Base-by-base conservation (phyloP, 2,797 vertebrate genomes). In the Phataginus tricuspis region DNA sequence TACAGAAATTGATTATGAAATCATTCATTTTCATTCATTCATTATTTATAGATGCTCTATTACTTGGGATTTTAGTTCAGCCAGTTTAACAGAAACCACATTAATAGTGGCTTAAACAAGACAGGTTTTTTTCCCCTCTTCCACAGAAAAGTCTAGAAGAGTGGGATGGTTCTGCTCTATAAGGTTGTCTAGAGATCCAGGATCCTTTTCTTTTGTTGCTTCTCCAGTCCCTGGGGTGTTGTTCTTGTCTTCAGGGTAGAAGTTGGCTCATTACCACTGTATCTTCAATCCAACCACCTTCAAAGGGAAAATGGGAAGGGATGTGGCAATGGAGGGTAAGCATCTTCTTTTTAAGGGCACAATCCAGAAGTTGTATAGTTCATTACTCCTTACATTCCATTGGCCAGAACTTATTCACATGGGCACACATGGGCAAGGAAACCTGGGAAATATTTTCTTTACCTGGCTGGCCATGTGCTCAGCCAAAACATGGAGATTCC, bases 1-100 rank as follows among this genome's bases (percentile, higher is more conserved):
- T 37, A 10, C 12, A 82, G 71, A 59, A 92, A 64, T 3, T 79
- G 71, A 19, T 37, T 94, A 71, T 93, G 72, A 95, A 85, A 83
- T 78, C 27, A 88, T 14, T 90, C 13, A 63, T 85, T 93, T 75
- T 89, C 74, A 57, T 89, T 78, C 61, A 39, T 27, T 61, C 4
- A n/a, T 91, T 95, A 34, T 51, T n/a, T 77, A 74, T 79, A 68
- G 86, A 88, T 84, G 21, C 51, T 57, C 9, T 66, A 55, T 82
- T 93, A 72, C 75, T 78, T 92, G 49, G 27, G 7, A 23, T 74
- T 74, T 83, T 78, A 51, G 23, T 94, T 95, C 51, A 83, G 39
- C 19, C 57, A 45, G 49, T 94, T 80, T 77, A 85, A 77, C 39
- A 84, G 71, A 86, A 94, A 71, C 10, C 11, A 78, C 19, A 51